Conservation (phyloP, 2,113 vertebrate species). For the Xerus inauris region DNA sequence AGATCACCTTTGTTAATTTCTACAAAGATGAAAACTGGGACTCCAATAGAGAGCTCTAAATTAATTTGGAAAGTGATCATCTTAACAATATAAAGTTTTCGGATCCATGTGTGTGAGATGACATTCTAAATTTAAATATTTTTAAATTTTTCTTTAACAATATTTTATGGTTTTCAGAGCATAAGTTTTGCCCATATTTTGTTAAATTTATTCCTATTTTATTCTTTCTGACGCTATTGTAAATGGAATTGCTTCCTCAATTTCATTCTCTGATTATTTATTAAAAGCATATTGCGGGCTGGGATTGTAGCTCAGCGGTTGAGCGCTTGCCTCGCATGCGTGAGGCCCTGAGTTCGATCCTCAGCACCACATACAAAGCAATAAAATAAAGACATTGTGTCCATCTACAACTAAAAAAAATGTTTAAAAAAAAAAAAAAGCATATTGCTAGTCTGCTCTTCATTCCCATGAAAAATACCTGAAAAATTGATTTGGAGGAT, state of each 20-base stretch:
- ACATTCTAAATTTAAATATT: background rate
- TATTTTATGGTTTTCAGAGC: background rate
- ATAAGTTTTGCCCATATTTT: background rate
- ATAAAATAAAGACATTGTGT: no score
- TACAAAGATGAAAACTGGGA: background rate
- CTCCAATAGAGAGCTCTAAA: background rate
- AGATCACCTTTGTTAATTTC: background rate
- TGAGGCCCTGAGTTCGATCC: no score
- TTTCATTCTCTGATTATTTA: background rate
- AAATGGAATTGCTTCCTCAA: background rate
- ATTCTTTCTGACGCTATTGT: background rate
- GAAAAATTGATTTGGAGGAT: background rate
- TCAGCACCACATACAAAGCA: no score
- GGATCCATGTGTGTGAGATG: background rate
- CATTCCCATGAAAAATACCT: no score
- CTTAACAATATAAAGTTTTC: background rate
- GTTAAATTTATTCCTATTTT: background rate
- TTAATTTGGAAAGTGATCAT: background rate
- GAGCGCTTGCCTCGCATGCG: no score
- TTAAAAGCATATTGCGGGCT: background rate
- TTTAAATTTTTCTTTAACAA: no score
- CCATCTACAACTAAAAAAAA: no score
- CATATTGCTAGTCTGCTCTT: background rate
- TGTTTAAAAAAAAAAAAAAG: no score
- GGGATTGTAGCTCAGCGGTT: no score